Percentiles rank a stretch among this genome's conserved stretches.
Evolutionary conservation across 2,797 vertebrate genomes (phyloP).

Genomic region (Bovichtus diacanthus): DNA sequence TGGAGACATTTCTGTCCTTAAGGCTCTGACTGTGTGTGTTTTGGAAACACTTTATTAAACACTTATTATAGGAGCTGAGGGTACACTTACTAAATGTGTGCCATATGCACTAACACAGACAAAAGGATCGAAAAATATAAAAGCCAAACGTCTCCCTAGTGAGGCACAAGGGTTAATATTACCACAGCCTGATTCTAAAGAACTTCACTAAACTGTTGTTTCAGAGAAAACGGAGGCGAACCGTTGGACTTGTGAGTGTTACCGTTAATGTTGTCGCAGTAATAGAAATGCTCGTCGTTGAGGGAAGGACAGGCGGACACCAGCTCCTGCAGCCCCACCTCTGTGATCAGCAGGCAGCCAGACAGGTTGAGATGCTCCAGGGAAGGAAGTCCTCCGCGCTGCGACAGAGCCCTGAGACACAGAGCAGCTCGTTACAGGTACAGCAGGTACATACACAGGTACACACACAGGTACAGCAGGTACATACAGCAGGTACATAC

Average conservation of each 20-base stretch:
- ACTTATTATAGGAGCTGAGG: too few relatives aligned
- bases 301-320: conserved; percentile 95
- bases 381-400: conserved; percentile 93
- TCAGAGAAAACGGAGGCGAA: not conserved
- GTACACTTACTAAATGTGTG: too few relatives aligned
- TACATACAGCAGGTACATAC: too few relatives aligned
- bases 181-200: conserved; percentile 3
- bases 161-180: too few relatives aligned
- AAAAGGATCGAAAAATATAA: too few relatives aligned
- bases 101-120: too few relatives aligned
- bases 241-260: conserved; percentile 71
- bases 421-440: too few relatives aligned
- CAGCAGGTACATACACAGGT: not conserved
- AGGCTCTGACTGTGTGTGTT: too few relatives aligned
- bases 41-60: too few relatives aligned
- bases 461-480: too few relatives aligned
- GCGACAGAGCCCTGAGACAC: conserved; percentile 90
- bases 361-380: conserved; percentile 98
- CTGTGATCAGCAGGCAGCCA: conserved; percentile 94
- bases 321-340: conserved; percentile 94
- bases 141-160: too few relatives aligned
- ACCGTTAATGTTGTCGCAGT: conserved; percentile 99
- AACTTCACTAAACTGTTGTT: not conserved
- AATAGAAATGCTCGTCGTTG: conserved; percentile 99
- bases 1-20: too few relatives aligned